Percentiles rank a stretch among this genome's conserved stretches.
phyloP scores from a whole-genome alignment of 2,113 vertebrate genomes.

The Lates calcarifer region DNA sequence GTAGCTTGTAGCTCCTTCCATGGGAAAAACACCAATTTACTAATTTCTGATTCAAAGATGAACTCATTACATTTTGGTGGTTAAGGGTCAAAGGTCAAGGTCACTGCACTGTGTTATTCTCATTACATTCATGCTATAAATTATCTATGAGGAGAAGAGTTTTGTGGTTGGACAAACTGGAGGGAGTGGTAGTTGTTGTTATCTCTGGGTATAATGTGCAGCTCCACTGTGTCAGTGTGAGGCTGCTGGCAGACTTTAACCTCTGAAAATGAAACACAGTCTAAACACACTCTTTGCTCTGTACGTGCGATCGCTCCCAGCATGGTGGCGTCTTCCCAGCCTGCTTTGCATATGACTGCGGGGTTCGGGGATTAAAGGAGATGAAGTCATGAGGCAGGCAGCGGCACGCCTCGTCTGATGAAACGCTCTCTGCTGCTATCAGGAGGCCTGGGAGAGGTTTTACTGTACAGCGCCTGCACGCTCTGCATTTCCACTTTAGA shows the following conservation, averaged over 20 bases:
- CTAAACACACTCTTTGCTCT: slow-evolving; percentile 10
- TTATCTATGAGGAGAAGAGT: background rate
- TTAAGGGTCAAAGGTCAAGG: too few species aligned
- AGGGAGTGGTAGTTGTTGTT: background rate
- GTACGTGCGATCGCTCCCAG: slow-evolving; percentile 33
- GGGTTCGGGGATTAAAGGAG: slow-evolving; percentile 53
- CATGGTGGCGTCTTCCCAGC: slow-evolving; percentile 31
- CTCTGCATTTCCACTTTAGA: slow-evolving; percentile 19
- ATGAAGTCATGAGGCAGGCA: slow-evolving; percentile 19
- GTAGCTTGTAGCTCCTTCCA: too few species aligned
- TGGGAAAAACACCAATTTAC: too few species aligned
- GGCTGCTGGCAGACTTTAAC: background rate
- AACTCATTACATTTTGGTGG: too few species aligned
- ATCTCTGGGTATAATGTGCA: background rate
- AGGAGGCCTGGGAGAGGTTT: slow-evolving; percentile 19
- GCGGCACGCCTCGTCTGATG: slow-evolving; percentile 15
- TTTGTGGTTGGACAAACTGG: background rate
- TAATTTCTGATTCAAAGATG: too few species aligned
- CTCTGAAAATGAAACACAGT: slow-evolving; percentile 19
- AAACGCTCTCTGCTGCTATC: background rate
- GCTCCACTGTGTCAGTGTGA: background rate
- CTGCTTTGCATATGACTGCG: slow-evolving; percentile 64
- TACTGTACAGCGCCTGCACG: background rate
- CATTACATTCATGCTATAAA: background rate
- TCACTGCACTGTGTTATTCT: background rate